Evolutionary conservation across 2,888 invertebrate species (phyloP).

Genomic region (Phyllotreta striolata): DNA sequence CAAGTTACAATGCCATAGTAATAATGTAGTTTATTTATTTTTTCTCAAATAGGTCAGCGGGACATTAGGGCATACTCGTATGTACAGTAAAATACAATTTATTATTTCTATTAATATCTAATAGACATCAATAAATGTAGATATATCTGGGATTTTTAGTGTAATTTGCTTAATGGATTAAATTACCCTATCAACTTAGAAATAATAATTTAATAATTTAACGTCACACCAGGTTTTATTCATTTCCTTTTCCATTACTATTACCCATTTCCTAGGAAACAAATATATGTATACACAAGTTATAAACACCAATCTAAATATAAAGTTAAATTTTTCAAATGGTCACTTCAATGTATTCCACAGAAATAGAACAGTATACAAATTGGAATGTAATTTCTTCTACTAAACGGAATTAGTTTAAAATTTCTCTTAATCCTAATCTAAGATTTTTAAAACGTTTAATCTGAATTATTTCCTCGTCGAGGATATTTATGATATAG

Average conservation of each 20-base stretch:
- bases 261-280: conserved; percentile 13
- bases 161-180: conserved; percentile 14
- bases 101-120: too few relatives aligned
- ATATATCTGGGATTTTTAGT: neutral
- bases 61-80: too few relatives aligned
- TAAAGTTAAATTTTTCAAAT: conserved; percentile 7
- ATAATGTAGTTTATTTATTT: too few relatives aligned
- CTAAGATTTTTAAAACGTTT: too few relatives aligned
- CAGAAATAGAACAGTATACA: conserved; percentile 3
- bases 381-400: conserved; percentile 3
- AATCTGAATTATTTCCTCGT: too few relatives aligned
- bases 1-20: too few relatives aligned
- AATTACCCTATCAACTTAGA: neutral
- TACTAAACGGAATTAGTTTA: too few relatives aligned
- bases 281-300: neutral
- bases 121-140: conserved; percentile 1
- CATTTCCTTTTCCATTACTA: neutral
- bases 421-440: too few relatives aligned
- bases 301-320: conserved; percentile 4
- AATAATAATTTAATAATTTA: conserved; percentile 6
- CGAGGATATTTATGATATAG: too few relatives aligned
- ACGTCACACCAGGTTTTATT: too few relatives aligned
- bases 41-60: too few relatives aligned
- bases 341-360: conserved; percentile 1
- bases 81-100: too few relatives aligned